Percentiles rank a stretch among this genome's conserved stretches.
Evolutionary conservation across 2,797 vertebrate species (phyloP).

Genomic region (Threskiornis aethiopicus): DNA sequence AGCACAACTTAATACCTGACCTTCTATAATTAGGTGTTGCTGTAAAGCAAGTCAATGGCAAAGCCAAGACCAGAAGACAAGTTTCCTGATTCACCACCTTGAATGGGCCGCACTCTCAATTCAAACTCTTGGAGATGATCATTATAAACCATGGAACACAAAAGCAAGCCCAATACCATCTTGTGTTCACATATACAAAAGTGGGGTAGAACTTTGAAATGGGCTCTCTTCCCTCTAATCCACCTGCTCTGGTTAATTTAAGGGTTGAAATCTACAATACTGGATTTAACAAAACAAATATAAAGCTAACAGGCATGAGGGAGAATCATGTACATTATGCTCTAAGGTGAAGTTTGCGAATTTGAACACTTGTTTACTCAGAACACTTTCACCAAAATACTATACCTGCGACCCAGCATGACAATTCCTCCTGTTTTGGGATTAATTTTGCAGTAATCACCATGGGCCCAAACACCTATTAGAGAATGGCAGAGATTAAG

Average conservation of each 20-base stretch:
- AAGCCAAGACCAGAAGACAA: neutral
- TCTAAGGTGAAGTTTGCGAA: neutral
- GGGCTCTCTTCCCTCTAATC: neutral
- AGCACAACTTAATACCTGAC: neutral
- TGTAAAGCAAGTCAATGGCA: neutral
- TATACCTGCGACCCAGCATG: conserved; percentile 94
- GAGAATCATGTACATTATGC: rapidly evolving
- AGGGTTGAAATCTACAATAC: neutral
- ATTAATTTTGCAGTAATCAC: conserved; percentile 97
- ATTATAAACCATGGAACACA: neutral
- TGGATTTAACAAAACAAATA: neutral
- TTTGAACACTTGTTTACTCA: neutral
- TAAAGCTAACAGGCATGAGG: neutral
- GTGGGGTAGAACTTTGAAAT: neutral
- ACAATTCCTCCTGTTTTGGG: conserved; percentile 91
- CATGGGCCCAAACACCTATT: conserved; percentile 90
- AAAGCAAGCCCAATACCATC: neutral
- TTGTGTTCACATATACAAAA: neutral
- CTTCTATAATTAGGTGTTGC: neutral
- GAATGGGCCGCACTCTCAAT: neutral
- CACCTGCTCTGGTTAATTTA: neutral
- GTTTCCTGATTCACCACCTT: neutral
- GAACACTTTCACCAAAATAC: neutral
- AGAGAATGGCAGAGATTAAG: neutral
- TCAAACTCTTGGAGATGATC: neutral